Evolutionary conservation across 92 coral and sea anemone species (phyloP), one percentile per base, ranked within the genome.

Genomic region (Scolanthus callimorphus): DNA sequence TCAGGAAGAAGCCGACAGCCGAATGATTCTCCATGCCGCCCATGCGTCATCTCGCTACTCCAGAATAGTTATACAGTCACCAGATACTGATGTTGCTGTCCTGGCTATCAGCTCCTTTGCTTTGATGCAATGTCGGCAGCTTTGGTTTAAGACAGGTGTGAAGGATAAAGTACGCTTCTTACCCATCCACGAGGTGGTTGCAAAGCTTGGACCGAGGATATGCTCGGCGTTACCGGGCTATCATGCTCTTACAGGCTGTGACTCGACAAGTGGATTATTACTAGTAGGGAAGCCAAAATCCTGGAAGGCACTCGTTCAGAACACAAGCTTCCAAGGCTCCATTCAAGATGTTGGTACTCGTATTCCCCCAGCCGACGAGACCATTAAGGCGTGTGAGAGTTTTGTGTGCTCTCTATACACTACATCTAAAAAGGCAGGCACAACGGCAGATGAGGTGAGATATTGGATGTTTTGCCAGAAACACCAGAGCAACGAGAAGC

Each of bases 141-240:
- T 80, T n/a, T 79, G 85, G 79, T 65, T 79, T 39, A 38, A 46
- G 57, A 79, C 75, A 0, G 79, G 75, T 6, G 46, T 47, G 27
- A 69, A 70, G 27, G 72, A 73, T 56, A 73, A 48, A 30, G 65
- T 63, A 6, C 49, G 79, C 54, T 72, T 31, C 63, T 20, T 72
- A 11, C 71, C 79, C 21, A 31, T 73, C 3, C 73, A 73, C 44
- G 23, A 4, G 20, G 12, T 73, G 19, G 49, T 65, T 19, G 29
- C 52, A 65, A 56, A 43, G 44, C 80, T 73, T 54, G 80, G 80
- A 17, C 19, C 17, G 52, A 28, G 17, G 9, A 20, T 63, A 27
- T 55, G 63, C 29, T 31, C 55, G 3, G 37, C 28, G 22, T 6
- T 55, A 3, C 82, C 69, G 25, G 69, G 24, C 41, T 73, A 63